Evolutionary conservation across 2,113 vertebrate species (phyloP), one percentile per base, ranked within the genome.

Genomic region (Pteronura brasiliensis): DNA sequence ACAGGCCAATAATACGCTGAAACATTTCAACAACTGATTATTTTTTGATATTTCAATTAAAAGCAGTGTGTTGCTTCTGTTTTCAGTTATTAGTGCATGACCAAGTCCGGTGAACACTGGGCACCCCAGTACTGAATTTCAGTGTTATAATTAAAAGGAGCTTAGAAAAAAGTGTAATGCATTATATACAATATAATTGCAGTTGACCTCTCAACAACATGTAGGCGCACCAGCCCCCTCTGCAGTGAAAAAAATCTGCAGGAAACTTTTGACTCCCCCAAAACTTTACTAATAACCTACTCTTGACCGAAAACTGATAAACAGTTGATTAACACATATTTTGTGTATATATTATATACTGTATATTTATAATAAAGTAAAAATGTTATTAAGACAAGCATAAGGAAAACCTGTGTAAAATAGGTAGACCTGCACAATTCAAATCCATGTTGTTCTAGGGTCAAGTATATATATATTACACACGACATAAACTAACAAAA

Each of bases 71-170:
- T 79, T 93, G 21, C 44, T 42, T 80, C 21, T 44, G 11, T 61
- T 84, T 97, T 92, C 92, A 88, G 52, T 93, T 65, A 88, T 63
- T 76, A 92, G 79, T 6, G 65, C 13, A 89, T 83, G 20, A 93
- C 59, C 52, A 87, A 55, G 29, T 88, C 67, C 93, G 34, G 3
- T 77, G 42, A 92, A 86, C n/a, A 94, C 4, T 49, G 11, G 72
- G 49, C 49, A 97, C 2, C 81, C 49, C 57, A 36, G 29, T 52
- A 80, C 17, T 80, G 27, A 97, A 93, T 44, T 89, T 89, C n/a
- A 89, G 29, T 87, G 52, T 59, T 84, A 4, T 61, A 90, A 96
- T 92, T 72, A 88, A 95, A 92, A 3, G 81, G 49, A 95, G 12
- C 7, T 80, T 96, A 74, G 29, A 44, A 82, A 93, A 61, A 85